A percentile compares a stretch with the other conserved stretches of the same genome.
Conservation (phyloP, 2,797 vertebrate genomes). For the Coluber constrictor region DNA sequence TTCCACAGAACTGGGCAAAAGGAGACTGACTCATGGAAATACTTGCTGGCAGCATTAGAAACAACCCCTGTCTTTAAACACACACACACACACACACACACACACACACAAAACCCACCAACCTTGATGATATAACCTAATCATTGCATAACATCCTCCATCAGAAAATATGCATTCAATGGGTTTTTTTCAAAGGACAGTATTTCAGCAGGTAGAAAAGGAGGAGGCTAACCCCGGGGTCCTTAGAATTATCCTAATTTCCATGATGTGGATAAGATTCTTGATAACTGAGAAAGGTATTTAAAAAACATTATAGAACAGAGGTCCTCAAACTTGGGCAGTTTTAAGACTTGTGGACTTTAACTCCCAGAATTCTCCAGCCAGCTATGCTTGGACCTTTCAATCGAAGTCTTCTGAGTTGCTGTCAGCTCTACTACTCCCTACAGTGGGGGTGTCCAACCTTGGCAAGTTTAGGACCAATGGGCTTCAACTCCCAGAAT, state of each 20-base stretch:
- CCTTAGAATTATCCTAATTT: neutral
- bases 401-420: no score
- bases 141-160: neutral
- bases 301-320: neutral
- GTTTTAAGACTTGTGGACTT: neutral
- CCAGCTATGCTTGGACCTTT: no score
- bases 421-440: no score
- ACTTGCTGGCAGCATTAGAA: neutral
- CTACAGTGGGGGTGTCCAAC: no score
- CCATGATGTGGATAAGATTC: neutral
- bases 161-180: neutral
- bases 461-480: no score
- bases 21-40: neutral
- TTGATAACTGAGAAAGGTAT: slow-evolving; percentile 1
- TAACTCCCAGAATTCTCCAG: no score
- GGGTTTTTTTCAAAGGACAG: neutral
- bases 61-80: neutral
- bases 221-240: neutral
- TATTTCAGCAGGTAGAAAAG: rapidly evolving
- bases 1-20: neutral
- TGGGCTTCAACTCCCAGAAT: no score
- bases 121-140: neutral
- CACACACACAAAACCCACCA: no score
- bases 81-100: no score
- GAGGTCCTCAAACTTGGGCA: no score